Evolutionary conservation across 30 jellyfish, hydroid and myxozoan genomes (phyloP).

Genomic region (Morbakka virulenta): DNA sequence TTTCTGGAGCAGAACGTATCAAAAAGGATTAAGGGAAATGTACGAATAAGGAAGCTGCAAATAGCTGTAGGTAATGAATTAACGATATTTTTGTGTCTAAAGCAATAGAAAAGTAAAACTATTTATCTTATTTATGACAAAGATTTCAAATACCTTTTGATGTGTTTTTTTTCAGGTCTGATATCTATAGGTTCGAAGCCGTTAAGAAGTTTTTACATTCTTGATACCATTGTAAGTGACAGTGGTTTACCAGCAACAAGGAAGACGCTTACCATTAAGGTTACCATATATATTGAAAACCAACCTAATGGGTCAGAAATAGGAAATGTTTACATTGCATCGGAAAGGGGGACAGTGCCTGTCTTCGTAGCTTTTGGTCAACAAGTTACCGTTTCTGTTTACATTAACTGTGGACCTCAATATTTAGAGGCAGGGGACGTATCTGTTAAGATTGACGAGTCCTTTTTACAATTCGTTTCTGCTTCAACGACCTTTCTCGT

Average conservation of each 20-base stretch:
- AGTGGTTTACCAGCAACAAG: slow-evolving; percentile 31
- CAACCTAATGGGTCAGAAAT: slow-evolving; percentile 30
- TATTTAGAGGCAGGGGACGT: slow-evolving; percentile 68
- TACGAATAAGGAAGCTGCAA: too few relatives aligned
- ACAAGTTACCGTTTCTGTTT: slow-evolving; percentile 60
- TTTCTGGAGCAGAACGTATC: too few relatives aligned
- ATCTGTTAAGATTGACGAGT: slow-evolving; percentile 14
- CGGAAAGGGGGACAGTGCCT: slow-evolving; percentile 41
- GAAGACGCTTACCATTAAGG: slow-evolving; percentile 22
- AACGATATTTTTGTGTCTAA: too few relatives aligned
- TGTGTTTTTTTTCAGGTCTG: slow-evolving; percentile 28
- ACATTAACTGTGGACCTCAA: slow-evolving; percentile 70
- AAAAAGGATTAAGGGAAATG: too few relatives aligned
- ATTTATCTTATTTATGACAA: background rate
- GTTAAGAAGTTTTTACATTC: slow-evolving; percentile 26
- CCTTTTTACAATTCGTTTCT: slow-evolving; percentile 20
- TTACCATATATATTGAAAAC: slow-evolving; percentile 35
- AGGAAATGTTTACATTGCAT: slow-evolving; percentile 72
- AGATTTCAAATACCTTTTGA: too few relatives aligned
- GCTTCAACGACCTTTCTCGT: slow-evolving; percentile 21
- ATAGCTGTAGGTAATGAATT: too few relatives aligned
- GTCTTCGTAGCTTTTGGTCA: slow-evolving; percentile 45
- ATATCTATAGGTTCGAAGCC: slow-evolving; percentile 35
- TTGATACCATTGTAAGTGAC: slow-evolving; percentile 54
- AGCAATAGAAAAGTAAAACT: background rate